Evolutionary conservation across 2,113 vertebrate species (phyloP), one percentile per base, ranked within the genome.

Genomic region (Brevimyrus niger): DNA sequence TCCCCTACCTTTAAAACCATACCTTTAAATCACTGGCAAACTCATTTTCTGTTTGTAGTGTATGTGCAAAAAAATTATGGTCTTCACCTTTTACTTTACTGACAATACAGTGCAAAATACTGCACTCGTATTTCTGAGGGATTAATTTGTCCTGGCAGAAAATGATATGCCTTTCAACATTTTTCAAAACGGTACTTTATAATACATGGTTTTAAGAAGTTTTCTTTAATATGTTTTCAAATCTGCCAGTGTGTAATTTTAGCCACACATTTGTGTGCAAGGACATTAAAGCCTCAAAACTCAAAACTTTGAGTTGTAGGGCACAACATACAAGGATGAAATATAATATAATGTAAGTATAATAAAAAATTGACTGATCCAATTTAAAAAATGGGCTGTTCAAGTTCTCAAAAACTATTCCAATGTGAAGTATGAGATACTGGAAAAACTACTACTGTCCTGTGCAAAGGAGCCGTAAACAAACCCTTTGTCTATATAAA

Each of bases 1-100:
- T 48, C 46, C 65, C 65, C 69, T 46, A 80, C 85, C 85, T 87
- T 76, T 46, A 76, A 80, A 76, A 50, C 53, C 42, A 4, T 44
- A 38, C 35, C n/a, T 38, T 80, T 50, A 88, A 80, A 88, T 88
- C 46, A 88, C 46, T 35, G 13, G 73, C 47, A 51, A 88, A 80
- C 87, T 47, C 61, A 17, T 48, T 38, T 76, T 38, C 19, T 42
- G 38, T 65, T 87, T 87, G 38, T 11, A 44, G 87, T 11, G 61
- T 27, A 53, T 53, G 85, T 86, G 48, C 50, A 53, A 27, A 23
- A 85, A 86, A 44, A 83, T 83, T 6, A 86, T 19, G 50, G 10
- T 10, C 21, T 23, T 47, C 21, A 47, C 50, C 27, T 55, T 87
- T 87, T 23, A 86, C 51, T 86, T 27, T 86, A 19, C 31, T 19